Evolutionary conservation across 2,797 vertebrate species (phyloP).

Genomic region (Hypotaenidia philippensis): DNA sequence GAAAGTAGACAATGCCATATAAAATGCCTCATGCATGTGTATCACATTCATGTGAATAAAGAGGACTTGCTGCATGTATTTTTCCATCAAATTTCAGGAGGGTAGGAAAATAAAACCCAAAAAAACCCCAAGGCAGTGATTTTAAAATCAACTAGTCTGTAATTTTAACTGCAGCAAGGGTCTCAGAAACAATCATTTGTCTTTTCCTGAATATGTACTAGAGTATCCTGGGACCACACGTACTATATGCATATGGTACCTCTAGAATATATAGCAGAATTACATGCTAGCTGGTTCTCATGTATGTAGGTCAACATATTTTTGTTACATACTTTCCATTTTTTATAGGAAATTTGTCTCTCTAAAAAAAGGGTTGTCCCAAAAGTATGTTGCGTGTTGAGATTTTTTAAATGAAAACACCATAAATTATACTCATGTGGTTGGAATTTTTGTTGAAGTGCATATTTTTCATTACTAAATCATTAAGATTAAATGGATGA

Average conservation of each 20-base stretch:
- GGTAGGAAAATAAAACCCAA: background rate
- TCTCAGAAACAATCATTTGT: background rate
- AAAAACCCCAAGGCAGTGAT: background rate
- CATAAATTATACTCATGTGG: background rate
- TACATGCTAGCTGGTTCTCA: background rate
- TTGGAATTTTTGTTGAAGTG: background rate
- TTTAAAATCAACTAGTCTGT: background rate
- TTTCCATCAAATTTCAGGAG: background rate
- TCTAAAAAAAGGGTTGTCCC: background rate
- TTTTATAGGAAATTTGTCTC: background rate
- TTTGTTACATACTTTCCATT: background rate
- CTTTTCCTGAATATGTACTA: background rate
- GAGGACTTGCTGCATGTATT: background rate
- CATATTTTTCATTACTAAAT: background rate
- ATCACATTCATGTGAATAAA: background rate
- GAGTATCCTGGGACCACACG: background rate
- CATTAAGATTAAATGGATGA: background rate
- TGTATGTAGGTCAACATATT: background rate
- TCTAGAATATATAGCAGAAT: background rate
- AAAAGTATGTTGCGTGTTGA: background rate
- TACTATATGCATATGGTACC: background rate
- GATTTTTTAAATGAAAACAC: background rate
- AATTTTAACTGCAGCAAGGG: background rate
- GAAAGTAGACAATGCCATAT: accelerated
- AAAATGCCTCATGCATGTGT: background rate